Conservation (phyloP, 2,888 invertebrate genomes). For the Melanostoma mellinum region DNA sequence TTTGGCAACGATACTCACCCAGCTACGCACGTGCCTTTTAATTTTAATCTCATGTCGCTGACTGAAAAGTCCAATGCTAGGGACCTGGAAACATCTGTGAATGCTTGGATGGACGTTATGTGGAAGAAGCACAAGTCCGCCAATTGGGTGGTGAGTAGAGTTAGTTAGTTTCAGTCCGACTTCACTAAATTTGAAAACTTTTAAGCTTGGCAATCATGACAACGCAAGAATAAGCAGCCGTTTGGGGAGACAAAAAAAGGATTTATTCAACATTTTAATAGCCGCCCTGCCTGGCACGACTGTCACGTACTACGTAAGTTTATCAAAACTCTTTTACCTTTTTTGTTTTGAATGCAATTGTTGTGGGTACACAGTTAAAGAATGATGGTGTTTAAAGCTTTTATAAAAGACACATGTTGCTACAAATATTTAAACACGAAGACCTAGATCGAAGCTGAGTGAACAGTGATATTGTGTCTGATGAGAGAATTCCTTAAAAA, state of each 20-base stretch:
- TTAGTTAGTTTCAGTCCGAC: background rate
- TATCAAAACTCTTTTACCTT: background rate
- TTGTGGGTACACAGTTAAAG: too few species aligned
- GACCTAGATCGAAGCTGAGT: too few species aligned
- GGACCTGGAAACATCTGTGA: conserved; percentile 83
- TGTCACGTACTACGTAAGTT: conserved; percentile 88
- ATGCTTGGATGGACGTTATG: conserved; percentile 85
- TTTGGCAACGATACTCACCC: conserved; percentile 83
- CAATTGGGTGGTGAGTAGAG: conserved; percentile 86
- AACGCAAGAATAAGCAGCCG: conserved; percentile 85
- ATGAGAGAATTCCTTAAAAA: too few species aligned
- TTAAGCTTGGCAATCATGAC: conserved; percentile 87
- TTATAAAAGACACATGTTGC: too few species aligned
- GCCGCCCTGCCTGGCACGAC: conserved; percentile 89
- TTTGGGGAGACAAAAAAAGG: conserved; percentile 86
- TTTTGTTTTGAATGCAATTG: too few species aligned
- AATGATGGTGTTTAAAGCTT: too few species aligned
- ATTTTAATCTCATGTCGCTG: conserved; percentile 84
- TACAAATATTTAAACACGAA: too few species aligned
- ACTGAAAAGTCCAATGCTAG: conserved; percentile 83
- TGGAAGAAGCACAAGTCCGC: conserved; percentile 83
- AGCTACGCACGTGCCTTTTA: conserved; percentile 86
- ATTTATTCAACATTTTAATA: conserved; percentile 87
- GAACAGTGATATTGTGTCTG: too few species aligned
- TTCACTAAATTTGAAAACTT: background rate